Evolutionary conservation across 2,113 vertebrate genomes (phyloP), one percentile per base, ranked within the genome.

Genomic region (Clupea harengus): DNA sequence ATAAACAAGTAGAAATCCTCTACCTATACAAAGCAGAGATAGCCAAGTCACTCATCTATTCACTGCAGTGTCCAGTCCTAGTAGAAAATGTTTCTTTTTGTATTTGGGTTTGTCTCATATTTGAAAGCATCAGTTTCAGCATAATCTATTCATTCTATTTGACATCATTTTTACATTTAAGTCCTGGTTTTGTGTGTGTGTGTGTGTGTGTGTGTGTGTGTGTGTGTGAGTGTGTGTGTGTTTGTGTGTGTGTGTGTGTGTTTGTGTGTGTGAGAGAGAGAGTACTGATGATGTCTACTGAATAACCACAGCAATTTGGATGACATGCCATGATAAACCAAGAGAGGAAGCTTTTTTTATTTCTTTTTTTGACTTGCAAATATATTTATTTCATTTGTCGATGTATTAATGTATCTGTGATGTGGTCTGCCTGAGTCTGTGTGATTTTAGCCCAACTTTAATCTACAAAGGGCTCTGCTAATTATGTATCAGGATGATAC

Each of bases 351-450:
- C 47, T 49, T 49, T 49, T 11, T 11, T 8, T 47, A 47, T 47
- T 47, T 47, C 39, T 39, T 78, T 78, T 84, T 17, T 80, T 57
- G 88, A 11, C 10, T 10, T 28, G 47, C 17, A 13, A 80, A 25
- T 47, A 22, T 89, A 78, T 86, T 87, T 45, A 49, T 50, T 88
- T 88, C 39, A 80, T 72, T 47, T 86, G 64, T 64, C 39, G 18
- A 57, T 5, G 6, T 22, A 20, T 6, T 22, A 60, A 60, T 60
- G 20, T 60, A 60, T 28, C n/a, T 28, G 6, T 67, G 64, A 25
- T 28, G n/a, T 50, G 50, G 28, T 45, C n/a, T 47, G 45, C 88
- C 25, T 45, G 6, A 25, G 22, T 39, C 2, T 2, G 39, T 64
- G 60, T 64, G 20, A 64, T 64, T n/a, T n/a, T 20, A n/a, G n/a